phyloP scores from a whole-genome alignment of 1,140 invertebrate species.

The Drosophila sp. region DNA sequence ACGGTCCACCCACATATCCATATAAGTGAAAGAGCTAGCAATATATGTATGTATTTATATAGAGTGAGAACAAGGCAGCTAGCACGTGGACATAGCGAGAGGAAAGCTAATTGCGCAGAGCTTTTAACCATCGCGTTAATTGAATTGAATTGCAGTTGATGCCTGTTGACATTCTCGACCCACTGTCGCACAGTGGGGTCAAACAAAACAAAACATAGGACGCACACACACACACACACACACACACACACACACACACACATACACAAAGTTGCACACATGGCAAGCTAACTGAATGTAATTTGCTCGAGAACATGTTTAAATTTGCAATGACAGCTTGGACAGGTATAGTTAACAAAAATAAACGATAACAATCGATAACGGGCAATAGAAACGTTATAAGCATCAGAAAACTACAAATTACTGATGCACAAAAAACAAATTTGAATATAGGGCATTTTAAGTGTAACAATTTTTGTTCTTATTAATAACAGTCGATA shows the following conservation, averaged over 20 bases:
- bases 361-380: too few relatives aligned
- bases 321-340: background rate
- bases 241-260: background rate
- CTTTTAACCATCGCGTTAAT: conserved; percentile 75
- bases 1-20: conserved; percentile 4
- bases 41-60: too few relatives aligned
- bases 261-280: too few relatives aligned
- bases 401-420: too few relatives aligned
- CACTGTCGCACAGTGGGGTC: conserved; percentile 40
- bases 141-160: conserved; percentile 76
- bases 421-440: too few relatives aligned
- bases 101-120: conserved; percentile 58
- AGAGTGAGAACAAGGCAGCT: background rate
- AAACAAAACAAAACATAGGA: background rate
- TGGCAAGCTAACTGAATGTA: background rate
- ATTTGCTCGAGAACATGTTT: background rate
- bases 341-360: background rate
- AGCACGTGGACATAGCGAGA: conserved; percentile 10
- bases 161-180: conserved; percentile 20
- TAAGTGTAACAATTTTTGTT: background rate
- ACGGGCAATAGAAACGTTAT: too few relatives aligned
- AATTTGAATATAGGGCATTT: too few relatives aligned
- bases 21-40: background rate
- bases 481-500: background rate
- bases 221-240: background rate